Conservation (phyloP, 2,888 invertebrate genomes). For the Didymodactylos carnosus region DNA sequence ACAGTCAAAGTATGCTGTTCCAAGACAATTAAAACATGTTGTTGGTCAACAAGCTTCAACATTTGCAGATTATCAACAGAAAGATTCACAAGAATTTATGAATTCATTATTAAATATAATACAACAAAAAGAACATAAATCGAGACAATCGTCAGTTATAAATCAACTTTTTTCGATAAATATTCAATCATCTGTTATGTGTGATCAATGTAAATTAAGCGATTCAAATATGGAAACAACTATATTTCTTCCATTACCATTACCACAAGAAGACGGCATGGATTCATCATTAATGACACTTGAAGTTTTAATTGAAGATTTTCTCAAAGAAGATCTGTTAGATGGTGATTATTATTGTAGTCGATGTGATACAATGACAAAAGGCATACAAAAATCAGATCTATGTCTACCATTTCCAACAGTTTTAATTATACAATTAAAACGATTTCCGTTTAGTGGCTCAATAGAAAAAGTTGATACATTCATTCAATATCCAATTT, state of each 20-base stretch:
- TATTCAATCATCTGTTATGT: background rate
- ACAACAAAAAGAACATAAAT: background rate
- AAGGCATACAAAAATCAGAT: background rate
- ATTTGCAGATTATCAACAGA: background rate
- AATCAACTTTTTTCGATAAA: background rate
- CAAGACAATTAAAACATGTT: background rate
- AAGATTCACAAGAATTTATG: background rate
- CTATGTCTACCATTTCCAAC: background rate
- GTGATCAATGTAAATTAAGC: background rate
- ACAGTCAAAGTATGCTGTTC: background rate
- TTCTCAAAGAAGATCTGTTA: background rate
- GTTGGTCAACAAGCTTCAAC: background rate
- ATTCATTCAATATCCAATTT: background rate
- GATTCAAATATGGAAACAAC: background rate
- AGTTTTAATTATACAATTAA: slow-evolving; percentile 14
- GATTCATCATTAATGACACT: background rate
- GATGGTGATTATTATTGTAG: background rate
- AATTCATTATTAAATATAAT: background rate
- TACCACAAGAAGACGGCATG: background rate
- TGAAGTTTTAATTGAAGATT: background rate
- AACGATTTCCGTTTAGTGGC: slow-evolving; percentile 6
- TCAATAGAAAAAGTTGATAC: slow-evolving; percentile 3
- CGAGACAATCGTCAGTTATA: background rate
- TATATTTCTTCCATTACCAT: background rate
- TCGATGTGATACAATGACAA: background rate